phyloP scores from a whole-genome alignment of 2,797 vertebrate species.

The Rhadinocentrus ornatus region DNA sequence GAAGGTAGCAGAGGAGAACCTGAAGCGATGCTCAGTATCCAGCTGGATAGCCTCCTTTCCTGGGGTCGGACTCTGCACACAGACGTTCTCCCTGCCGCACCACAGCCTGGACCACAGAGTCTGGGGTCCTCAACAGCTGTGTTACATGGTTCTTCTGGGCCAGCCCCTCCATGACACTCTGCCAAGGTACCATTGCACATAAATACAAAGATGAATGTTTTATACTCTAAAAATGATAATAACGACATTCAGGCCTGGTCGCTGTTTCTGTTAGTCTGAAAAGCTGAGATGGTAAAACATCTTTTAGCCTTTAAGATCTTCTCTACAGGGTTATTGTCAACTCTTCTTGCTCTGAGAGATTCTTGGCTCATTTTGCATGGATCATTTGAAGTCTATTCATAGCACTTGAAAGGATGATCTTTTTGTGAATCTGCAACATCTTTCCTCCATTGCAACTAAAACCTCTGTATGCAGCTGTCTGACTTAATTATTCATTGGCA shows the following conservation, averaged over 20 bases:
- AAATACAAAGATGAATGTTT: slow-evolving; percentile 6
- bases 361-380: background rate
- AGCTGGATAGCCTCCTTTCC: slow-evolving; percentile 85
- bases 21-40: slow-evolving; percentile 78
- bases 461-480: background rate
- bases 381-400: background rate
- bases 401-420: background rate
- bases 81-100: slow-evolving; percentile 78
- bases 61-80: slow-evolving; percentile 82
- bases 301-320: too few relatives aligned
- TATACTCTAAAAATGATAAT: background rate
- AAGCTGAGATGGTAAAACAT: too few relatives aligned
- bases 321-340: too few relatives aligned
- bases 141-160: slow-evolving; percentile 83
- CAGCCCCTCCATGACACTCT: slow-evolving; percentile 81
- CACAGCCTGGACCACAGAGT: slow-evolving; percentile 83
- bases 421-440: background rate
- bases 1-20: slow-evolving; percentile 11
- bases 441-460: background rate
- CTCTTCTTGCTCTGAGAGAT: too few relatives aligned
- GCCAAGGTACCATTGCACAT: slow-evolving; percentile 26
- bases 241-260: too few relatives aligned
- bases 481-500: background rate
- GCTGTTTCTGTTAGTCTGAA: too few relatives aligned
- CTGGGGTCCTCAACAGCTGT: slow-evolving; percentile 70